Conservation (phyloP, 2,797 vertebrate species). For the Morus bassanus region DNA sequence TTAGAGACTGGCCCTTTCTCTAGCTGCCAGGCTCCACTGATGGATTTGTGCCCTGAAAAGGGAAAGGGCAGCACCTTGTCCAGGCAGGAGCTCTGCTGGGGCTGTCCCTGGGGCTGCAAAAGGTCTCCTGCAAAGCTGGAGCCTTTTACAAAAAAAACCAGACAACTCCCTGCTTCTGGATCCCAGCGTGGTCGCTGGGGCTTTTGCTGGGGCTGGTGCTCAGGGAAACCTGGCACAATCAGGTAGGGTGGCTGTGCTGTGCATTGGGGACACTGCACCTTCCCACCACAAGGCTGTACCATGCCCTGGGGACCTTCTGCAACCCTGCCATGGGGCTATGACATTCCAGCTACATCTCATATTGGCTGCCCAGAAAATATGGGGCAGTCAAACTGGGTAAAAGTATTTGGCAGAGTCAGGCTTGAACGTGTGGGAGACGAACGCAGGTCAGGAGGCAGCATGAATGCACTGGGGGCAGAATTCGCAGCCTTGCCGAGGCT, state of each 20-base stretch:
- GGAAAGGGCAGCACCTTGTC: not conserved
- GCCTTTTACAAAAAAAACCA: not conserved
- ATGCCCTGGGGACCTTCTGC: not conserved
- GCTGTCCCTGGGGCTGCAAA: not conserved
- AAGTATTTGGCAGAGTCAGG: not conserved
- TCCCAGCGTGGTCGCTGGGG: rapidly evolving
- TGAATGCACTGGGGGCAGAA: not conserved
- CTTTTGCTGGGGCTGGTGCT: not conserved
- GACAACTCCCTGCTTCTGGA: not conserved
- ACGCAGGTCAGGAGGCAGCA: not conserved
- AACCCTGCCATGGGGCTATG: not conserved
- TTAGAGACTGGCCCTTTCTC: not conserved
- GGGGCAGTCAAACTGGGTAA: not conserved
- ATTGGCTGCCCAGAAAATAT: not conserved
- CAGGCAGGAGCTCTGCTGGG: not conserved
- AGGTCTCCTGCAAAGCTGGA: not conserved
- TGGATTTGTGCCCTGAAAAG: not conserved
- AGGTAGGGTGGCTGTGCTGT: not conserved
- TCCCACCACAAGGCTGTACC: too few relatives aligned
- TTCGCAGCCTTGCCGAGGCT: rapidly evolving
- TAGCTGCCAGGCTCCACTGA: not conserved
- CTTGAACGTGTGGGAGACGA: not conserved
- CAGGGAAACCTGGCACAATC: not conserved
- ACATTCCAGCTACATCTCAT: not conserved
- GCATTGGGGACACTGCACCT: not conserved